Percentiles rank a stretch among this genome's conserved stretches.
These are phyloP conservation scores for Lepidochrysops patricia DNA, from an alignment of 2,888 invertebrate species.

Conservation along the genomic window DNA sequence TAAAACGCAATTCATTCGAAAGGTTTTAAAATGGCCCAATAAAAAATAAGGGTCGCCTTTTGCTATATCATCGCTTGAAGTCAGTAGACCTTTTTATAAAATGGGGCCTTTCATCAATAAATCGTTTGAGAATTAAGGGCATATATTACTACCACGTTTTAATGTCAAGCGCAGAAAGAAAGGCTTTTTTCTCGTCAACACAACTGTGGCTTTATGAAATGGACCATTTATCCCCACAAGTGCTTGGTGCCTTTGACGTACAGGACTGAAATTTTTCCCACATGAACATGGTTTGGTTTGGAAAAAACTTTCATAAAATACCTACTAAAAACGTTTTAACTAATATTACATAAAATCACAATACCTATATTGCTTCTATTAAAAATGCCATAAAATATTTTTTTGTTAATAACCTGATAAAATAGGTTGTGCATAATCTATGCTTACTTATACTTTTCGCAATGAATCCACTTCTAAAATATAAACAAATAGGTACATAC, in stretches of 20 bases:
- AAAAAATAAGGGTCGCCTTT: constrained; percentile 7
- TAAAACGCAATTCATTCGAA: constrained; percentile 3
- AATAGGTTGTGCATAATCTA: no score
- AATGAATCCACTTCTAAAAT: no score
- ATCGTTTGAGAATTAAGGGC: constrained; percentile 7
- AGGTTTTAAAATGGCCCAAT: constrained; percentile 12
- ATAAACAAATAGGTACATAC: no score
- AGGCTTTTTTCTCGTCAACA: constrained; percentile 25
- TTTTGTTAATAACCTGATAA: no score
- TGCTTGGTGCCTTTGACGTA: constrained; percentile 41
- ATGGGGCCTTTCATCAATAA: constrained; percentile 7
- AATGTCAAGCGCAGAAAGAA: constrained; percentile 22
- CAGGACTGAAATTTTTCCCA: constrained; percentile 22
- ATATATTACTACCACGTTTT: constrained; percentile 14
- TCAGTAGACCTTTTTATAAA: constrained; percentile 10
- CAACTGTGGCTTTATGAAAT: constrained; percentile 19
- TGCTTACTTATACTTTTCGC: no score
- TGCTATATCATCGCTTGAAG: constrained; percentile 8
- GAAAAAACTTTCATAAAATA: no score
- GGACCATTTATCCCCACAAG: constrained; percentile 39
- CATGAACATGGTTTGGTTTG: background rate
- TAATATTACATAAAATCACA: no score
- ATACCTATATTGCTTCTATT: no score
- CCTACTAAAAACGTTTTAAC: no score
- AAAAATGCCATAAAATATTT: no score